Evolutionary conservation across 2,888 invertebrate genomes (phyloP).

Genomic region (Monopis laevigella): DNA sequence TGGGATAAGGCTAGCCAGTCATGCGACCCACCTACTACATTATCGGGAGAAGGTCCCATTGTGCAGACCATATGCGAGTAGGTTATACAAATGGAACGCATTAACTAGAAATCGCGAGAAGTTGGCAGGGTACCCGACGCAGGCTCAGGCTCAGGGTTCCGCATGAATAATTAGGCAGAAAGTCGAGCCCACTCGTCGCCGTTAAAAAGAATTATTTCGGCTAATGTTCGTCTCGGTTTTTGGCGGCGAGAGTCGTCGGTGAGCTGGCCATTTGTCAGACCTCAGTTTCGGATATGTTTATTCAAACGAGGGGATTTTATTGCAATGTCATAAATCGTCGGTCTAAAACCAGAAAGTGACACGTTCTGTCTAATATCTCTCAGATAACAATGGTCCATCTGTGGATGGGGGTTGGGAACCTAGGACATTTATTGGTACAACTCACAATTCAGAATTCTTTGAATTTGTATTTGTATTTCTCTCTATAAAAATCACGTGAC

Average conservation of each 20-base stretch:
- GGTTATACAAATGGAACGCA: conserved; percentile 1
- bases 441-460: too few relatives aligned
- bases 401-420: too few relatives aligned
- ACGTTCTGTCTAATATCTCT: too few relatives aligned
- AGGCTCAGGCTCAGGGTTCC: conserved; percentile 21
- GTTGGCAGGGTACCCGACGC: conserved; percentile 14
- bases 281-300: conserved; percentile 49
- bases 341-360: too few relatives aligned
- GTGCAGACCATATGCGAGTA: not conserved
- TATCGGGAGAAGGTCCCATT: too few relatives aligned
- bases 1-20: too few relatives aligned
- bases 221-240: conserved; percentile 51
- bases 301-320: conserved; percentile 63
- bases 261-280: conserved; percentile 54
- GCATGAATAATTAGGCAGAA: conserved; percentile 47
- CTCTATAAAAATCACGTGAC: too few relatives aligned
- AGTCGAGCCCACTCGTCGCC: conserved; percentile 37
- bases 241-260: conserved; percentile 41
- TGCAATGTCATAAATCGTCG: conserved; percentile 58
- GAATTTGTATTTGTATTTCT: too few relatives aligned
- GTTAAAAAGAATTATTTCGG: conserved; percentile 54
- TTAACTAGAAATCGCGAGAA: conserved; percentile 6
- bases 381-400: too few relatives aligned
- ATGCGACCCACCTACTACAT: too few relatives aligned
- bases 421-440: too few relatives aligned